Percentiles rank a stretch among this genome's conserved stretches.
Evolutionary conservation across 2,888 invertebrate species (phyloP).

Genomic region (Melanchra persicariae): DNA sequence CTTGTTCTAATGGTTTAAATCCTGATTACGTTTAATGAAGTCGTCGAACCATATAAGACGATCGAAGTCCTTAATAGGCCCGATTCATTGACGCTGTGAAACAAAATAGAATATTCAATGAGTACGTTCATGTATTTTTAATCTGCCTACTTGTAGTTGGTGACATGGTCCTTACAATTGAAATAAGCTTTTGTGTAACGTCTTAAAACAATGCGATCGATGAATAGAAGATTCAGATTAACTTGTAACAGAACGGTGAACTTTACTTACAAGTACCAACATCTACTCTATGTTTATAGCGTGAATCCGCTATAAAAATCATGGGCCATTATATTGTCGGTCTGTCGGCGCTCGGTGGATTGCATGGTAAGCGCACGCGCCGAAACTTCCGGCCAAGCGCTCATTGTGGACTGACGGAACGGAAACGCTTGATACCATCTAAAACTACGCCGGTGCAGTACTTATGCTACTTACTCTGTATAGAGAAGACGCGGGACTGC

Average conservation of each 20-base stretch:
- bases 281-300: constrained; percentile 44
- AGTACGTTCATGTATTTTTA: not conserved
- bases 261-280: constrained; percentile 34
- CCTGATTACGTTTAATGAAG: constrained; percentile 33
- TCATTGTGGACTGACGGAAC: constrained; percentile 76
- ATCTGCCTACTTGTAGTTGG: not conserved
- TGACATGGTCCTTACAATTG: no score
- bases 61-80: not conserved
- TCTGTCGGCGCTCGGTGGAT: constrained; percentile 70
- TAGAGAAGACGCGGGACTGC: constrained; percentile 45
- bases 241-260: constrained; percentile 32
- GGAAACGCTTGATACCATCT: constrained; percentile 85
- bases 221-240: not conserved
- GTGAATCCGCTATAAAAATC: constrained; percentile 67
- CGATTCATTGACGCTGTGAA: constrained; percentile 7
- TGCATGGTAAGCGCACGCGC: constrained; percentile 84
- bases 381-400: constrained; percentile 80
- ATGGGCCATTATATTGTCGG: constrained; percentile 58
- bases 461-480: constrained; percentile 60
- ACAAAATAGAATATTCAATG: constrained; percentile 7
- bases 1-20: constrained; percentile 9
- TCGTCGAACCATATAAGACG: constrained; percentile 16
- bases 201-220: not conserved
- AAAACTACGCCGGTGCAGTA: constrained; percentile 66
- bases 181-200: not conserved